Conservation (phyloP, 2,888 invertebrate species). For the Mythimna albipuncta region DNA sequence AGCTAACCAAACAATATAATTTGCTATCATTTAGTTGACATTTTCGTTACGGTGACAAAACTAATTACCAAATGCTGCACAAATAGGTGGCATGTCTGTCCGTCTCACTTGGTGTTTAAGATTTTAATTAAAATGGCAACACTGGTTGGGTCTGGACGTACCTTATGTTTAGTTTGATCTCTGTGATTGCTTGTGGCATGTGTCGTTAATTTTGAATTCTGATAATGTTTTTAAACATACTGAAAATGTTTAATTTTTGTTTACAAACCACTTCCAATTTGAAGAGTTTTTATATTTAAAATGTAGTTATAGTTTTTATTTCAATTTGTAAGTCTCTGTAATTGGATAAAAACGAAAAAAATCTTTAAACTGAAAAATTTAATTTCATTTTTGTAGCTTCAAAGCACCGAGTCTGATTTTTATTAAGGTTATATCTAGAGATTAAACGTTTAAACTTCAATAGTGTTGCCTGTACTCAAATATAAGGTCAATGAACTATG, state of each 20-base stretch:
- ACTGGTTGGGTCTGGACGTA: conserved; percentile 11
- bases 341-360: too few species aligned
- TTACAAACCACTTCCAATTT: too few species aligned
- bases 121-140: conserved; percentile 53
- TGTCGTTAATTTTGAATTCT: not conserved
- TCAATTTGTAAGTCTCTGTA: not conserved
- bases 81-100: conserved; percentile 33
- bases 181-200: not conserved
- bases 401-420: not conserved
- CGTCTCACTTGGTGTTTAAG: conserved; percentile 9
- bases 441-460: conserved; percentile 12
- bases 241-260: too few species aligned
- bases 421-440: not conserved
- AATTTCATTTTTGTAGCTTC: not conserved
- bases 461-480: not conserved
- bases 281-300: too few species aligned
- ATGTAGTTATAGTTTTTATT: too few species aligned
- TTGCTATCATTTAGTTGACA: not conserved
- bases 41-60: conserved; percentile 9
- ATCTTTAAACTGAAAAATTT: not conserved
- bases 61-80: conserved; percentile 47
- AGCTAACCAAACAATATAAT: conserved; percentile 22
- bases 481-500: conserved; percentile 16
- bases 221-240: too few species aligned
- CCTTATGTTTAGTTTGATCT: conserved; percentile 2